Percentiles rank a stretch among this genome's conserved stretches.
phyloP scores from a whole-genome alignment of 2,888 invertebrate genomes.

The Gerosis bhagava region DNA sequence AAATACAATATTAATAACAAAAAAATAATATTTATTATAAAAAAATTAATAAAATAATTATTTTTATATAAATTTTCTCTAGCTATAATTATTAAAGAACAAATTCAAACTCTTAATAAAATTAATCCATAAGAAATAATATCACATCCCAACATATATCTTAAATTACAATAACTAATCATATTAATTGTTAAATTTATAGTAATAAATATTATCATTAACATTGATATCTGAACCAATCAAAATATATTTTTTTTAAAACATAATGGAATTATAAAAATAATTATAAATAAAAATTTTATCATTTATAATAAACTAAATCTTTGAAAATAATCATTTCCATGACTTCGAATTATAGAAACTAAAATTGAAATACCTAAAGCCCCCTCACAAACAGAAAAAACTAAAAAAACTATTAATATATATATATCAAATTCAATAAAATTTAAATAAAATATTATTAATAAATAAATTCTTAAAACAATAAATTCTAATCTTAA shows the following conservation, averaged over 20 bases:
- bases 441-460: conserved; percentile 69
- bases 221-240: conserved; percentile 76
- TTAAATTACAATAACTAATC: conserved; percentile 57
- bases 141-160: conserved; percentile 75
- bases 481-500: conserved; percentile 84
- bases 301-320: conserved; percentile 82
- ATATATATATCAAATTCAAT: conserved; percentile 77
- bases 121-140: conserved; percentile 78
- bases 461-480: conserved; percentile 77
- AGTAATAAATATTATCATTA: conserved; percentile 74
- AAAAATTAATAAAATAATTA: conserved; percentile 72
- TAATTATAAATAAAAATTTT: conserved; percentile 74
- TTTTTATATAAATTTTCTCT: conserved; percentile 71
- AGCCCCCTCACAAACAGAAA: conserved; percentile 85
- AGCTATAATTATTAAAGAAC: conserved; percentile 81
- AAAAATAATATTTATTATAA: conserved; percentile 76
- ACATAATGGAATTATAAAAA: conserved; percentile 77
- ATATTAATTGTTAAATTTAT: conserved; percentile 58
- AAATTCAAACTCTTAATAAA: conserved; percentile 84
- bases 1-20: conserved; percentile 80
- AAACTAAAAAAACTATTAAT: conserved; percentile 83
- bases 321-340: conserved; percentile 84
- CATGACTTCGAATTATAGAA: conserved; percentile 82
- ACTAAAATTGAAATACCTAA: conserved; percentile 85
- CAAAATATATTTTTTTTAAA: conserved; percentile 77